Evolutionary conservation across 2,888 invertebrate genomes (phyloP).

Genomic region (Sinohyriopsis cumingii): DNA sequence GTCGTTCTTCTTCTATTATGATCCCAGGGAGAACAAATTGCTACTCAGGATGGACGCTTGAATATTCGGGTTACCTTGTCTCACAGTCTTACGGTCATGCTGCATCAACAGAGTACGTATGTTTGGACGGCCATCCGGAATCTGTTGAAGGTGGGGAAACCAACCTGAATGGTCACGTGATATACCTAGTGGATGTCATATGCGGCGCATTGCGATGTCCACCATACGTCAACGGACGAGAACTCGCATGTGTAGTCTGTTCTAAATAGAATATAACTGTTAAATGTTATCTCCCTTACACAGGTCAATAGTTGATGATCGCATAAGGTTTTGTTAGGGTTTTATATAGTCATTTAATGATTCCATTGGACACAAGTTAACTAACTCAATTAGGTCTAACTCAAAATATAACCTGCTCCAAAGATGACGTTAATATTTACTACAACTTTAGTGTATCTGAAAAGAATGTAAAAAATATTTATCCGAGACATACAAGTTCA

Average conservation of each 20-base stretch:
- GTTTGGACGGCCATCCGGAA: slow-evolving; percentile 7
- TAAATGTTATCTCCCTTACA: too few relatives aligned
- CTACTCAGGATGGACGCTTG: slow-evolving; percentile 12
- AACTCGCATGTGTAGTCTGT: slow-evolving; percentile 15
- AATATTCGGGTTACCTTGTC: slow-evolving; percentile 13
- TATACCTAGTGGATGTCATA: slow-evolving; percentile 6
- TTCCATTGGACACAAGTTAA: too few relatives aligned
- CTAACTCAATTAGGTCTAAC: too few relatives aligned
- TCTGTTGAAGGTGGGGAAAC: background rate
- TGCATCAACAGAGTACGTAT: slow-evolving; percentile 6
- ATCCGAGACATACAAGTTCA: too few relatives aligned
- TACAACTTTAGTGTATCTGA: too few relatives aligned
- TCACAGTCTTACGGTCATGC: background rate
- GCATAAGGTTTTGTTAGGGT: too few relatives aligned
- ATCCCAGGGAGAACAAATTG: slow-evolving; percentile 7
- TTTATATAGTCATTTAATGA: too few relatives aligned
- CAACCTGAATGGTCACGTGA: slow-evolving; percentile 4
- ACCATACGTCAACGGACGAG: slow-evolving; percentile 5
- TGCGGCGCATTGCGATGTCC: slow-evolving; percentile 13
- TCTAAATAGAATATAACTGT: background rate
- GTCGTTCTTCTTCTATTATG: slow-evolving; percentile 3
- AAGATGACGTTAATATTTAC: too few relatives aligned
- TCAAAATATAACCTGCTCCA: too few relatives aligned
- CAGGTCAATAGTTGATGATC: too few relatives aligned
- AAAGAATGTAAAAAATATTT: too few relatives aligned